Percentiles rank a stretch among this genome's conserved stretches.
Evolutionary conservation across 2,888 invertebrate species (phyloP).

Genomic region (Pseudeuparius sepicola): DNA sequence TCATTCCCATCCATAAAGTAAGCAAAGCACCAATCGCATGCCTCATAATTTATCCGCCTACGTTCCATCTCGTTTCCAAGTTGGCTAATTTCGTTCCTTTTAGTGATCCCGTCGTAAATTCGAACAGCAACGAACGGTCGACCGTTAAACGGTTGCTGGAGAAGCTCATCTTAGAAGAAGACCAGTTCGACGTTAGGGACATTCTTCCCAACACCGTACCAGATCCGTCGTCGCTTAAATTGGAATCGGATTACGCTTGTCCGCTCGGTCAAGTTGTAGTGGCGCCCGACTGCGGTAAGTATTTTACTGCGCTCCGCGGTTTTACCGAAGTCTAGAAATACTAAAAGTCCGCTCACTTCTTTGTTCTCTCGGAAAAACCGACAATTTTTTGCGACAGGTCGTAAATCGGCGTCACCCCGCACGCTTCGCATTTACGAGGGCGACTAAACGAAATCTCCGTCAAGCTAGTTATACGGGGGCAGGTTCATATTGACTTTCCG

Average conservation of each 20-base stretch:
- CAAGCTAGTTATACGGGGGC: too few species aligned
- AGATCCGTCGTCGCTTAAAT: slow-evolving; percentile 76
- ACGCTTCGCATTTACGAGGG: too few species aligned
- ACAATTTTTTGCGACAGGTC: too few species aligned
- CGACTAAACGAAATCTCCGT: too few species aligned
- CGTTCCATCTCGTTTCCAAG: too few species aligned
- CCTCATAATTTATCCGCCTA: slow-evolving; percentile 20
- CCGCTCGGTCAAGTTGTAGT: slow-evolving; percentile 88
- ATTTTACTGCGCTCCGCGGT: not conserved
- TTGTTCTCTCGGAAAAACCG: too few species aligned
- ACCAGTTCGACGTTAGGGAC: slow-evolving; percentile 87
- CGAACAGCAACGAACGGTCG: slow-evolving; percentile 78
- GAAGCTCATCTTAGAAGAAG: slow-evolving; percentile 84
- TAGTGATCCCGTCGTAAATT: slow-evolving; percentile 83
- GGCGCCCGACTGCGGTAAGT: slow-evolving; percentile 83
- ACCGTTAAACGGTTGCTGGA: slow-evolving; percentile 76
- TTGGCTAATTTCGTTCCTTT: too few species aligned
- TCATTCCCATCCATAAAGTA: slow-evolving; percentile 89
- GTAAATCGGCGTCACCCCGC: too few species aligned
- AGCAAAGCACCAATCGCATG: slow-evolving; percentile 43
- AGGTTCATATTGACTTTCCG: too few species aligned
- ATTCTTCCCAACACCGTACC: slow-evolving; percentile 91
- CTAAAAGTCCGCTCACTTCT: too few species aligned
- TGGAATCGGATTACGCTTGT: slow-evolving; percentile 90
- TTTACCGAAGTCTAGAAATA: not conserved